These are phyloP conservation scores for Psococerastis gibbosa DNA, from an alignment of 2,888 invertebrate species.

Conservation along the genomic window DNA sequence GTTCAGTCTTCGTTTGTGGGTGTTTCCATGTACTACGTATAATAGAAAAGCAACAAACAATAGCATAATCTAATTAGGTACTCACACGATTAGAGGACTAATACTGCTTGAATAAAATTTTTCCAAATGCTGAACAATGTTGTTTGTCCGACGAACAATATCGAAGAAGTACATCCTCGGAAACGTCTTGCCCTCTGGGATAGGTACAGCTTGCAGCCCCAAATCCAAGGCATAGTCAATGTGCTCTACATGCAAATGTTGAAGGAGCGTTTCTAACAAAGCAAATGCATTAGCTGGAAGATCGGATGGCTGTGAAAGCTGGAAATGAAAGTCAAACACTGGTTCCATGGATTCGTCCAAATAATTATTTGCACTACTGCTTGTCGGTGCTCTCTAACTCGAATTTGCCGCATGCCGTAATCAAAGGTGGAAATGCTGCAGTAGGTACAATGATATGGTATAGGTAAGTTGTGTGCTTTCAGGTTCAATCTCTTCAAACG, in stretches of 20 bases:
- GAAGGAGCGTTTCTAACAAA: conserved; percentile 66
- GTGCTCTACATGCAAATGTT: conserved; percentile 74
- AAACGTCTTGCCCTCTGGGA: conserved; percentile 70
- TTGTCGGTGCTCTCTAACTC: no score
- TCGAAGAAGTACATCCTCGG: conserved; percentile 87
- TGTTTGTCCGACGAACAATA: conserved; percentile 80
- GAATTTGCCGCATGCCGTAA: no score
- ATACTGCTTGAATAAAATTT: conserved; percentile 83
- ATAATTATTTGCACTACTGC: no score
- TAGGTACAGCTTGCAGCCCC: conserved; percentile 73
- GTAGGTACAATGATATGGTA: no score
- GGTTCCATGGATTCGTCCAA: background rate
- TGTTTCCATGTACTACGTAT: no score
- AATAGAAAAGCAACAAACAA: no score
- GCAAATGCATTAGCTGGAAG: conserved; percentile 55
- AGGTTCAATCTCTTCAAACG: no score
- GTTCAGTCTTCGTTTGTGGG: no score
- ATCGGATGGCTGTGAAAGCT: conserved; percentile 64
- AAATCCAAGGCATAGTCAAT: conserved; percentile 92
- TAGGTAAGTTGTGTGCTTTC: no score
- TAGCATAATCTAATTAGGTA: no score
- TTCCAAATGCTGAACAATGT: conserved; percentile 80
- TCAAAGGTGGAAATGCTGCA: no score
- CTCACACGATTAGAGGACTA: conserved; percentile 70
- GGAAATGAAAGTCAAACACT: conserved; percentile 18